Evolutionary conservation across 1,140 invertebrate genomes (phyloP).

Genomic region (Monochamus saltuarius): DNA sequence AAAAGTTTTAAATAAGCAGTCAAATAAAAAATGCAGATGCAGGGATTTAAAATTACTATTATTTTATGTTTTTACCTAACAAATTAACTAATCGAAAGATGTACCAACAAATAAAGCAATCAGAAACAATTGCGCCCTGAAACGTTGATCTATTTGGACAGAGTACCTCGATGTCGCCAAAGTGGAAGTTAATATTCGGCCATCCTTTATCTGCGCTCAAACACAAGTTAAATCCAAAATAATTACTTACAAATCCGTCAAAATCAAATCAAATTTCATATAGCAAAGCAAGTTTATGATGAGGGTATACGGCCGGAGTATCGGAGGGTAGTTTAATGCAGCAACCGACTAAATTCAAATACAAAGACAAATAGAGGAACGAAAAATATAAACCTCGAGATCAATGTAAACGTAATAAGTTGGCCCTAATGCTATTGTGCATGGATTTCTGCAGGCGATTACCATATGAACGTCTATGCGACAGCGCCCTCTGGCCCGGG

Average conservation of each 20-base stretch:
- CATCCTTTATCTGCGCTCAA: too few relatives aligned
- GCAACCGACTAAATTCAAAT: conserved; percentile 49
- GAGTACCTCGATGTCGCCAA: too few relatives aligned
- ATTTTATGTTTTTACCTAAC: too few relatives aligned
- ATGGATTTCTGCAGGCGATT: conserved; percentile 52
- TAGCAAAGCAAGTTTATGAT: conserved; percentile 8
- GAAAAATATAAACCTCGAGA: conserved; percentile 52
- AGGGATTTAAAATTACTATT: too few relatives aligned
- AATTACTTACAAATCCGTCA: conserved; percentile 29
- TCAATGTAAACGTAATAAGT: conserved; percentile 55
- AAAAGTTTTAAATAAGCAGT: too few relatives aligned
- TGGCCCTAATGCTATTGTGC: conserved; percentile 51
- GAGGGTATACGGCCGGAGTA: conserved; percentile 16
- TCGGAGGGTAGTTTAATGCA: conserved; percentile 35
- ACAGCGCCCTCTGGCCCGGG: conserved; percentile 33
- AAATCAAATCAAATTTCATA: conserved; percentile 22
- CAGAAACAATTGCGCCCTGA: too few relatives aligned
- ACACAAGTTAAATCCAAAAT: conserved; percentile 12
- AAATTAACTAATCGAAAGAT: too few relatives aligned
- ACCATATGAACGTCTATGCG: conserved; percentile 48
- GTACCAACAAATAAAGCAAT: too few relatives aligned
- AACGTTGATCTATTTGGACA: too few relatives aligned
- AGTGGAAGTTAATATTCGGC: too few relatives aligned
- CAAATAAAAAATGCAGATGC: too few relatives aligned
- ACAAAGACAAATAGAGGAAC: conserved; percentile 48